phyloP scores from a whole-genome alignment of 2,797 vertebrate species.

The Cuniculus paca region DNA sequence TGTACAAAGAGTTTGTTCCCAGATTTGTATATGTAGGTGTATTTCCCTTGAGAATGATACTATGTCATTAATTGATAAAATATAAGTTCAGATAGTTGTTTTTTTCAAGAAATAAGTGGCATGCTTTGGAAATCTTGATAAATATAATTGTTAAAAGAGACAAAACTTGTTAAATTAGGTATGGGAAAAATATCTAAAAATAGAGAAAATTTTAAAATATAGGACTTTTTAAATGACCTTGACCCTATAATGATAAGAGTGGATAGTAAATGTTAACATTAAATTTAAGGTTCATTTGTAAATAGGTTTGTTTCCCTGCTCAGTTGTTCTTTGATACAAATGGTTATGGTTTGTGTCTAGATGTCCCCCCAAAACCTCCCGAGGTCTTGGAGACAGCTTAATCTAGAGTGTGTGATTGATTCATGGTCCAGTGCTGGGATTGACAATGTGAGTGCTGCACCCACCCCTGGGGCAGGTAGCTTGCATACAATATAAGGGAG shows the following conservation, averaged over 20 bases:
- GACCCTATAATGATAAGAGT: background rate
- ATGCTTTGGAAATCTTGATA: background rate
- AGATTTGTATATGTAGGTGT: background rate
- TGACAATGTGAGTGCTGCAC: too few species aligned
- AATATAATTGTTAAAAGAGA: background rate
- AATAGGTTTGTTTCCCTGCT: background rate
- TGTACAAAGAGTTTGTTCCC: background rate
- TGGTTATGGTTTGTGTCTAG: too few species aligned
- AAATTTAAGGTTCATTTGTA: constrained; percentile 12
- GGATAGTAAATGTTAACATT: constrained; percentile 8
- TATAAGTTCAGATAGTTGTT: background rate
- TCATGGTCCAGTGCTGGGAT: too few species aligned
- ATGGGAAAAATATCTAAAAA: background rate
- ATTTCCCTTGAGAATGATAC: background rate
- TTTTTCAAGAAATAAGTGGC: background rate
- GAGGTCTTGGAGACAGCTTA: too few species aligned
- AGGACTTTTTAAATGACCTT: background rate
- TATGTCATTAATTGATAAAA: constrained; percentile 20
- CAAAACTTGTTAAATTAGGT: background rate
- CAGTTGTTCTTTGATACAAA: background rate
- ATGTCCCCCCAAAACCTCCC: too few species aligned
- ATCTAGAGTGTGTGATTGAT: too few species aligned
- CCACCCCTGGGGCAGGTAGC: too few species aligned
- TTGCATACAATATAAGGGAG: too few species aligned
- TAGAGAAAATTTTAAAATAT: background rate